Percentiles rank a stretch among this genome's conserved stretches.
Conservation (phyloP, 2,888 invertebrate genomes). For the Ischnus inquisitorius region DNA sequence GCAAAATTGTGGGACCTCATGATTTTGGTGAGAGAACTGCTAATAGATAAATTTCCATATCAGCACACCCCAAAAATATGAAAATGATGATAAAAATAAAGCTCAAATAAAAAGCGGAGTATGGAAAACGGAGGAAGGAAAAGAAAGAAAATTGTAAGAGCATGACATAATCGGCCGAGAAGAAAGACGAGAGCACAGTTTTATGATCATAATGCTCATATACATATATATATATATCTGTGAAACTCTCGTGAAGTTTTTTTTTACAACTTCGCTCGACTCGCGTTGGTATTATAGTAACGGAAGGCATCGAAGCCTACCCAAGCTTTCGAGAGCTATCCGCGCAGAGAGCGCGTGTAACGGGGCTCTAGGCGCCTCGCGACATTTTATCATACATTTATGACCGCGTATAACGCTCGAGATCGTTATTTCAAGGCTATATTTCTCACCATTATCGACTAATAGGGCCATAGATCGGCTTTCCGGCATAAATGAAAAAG, state of each 20-base stretch:
- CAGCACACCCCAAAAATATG: neutral
- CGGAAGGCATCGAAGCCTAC: conserved; percentile 44
- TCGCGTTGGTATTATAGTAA: conserved; percentile 33
- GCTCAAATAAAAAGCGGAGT: neutral
- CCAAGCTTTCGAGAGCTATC: conserved; percentile 44
- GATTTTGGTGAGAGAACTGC: too few relatives aligned
- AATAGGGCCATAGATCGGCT: conserved; percentile 78
- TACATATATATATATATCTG: neutral
- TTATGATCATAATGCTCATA: conserved; percentile 36
- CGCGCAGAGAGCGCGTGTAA: conserved; percentile 62
- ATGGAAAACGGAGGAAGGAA: neutral
- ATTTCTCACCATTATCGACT: conserved; percentile 80
- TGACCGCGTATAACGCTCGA: conserved; percentile 76
- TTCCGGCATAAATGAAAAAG: conserved; percentile 78
- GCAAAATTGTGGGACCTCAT: too few relatives aligned
- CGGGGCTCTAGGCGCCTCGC: conserved; percentile 68
- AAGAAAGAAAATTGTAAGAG: neutral
- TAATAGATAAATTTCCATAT: neutral
- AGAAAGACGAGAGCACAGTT: conserved; percentile 15
- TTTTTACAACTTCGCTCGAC: conserved; percentile 51
- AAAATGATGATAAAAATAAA: neutral
- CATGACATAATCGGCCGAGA: conserved; percentile 23
- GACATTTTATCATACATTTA: conserved; percentile 80
- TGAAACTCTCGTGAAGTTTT: conserved; percentile 11
- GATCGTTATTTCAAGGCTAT: conserved; percentile 77